Base-by-base conservation (phyloP, 2,113 vertebrate species). In the Rostratula benghalensis region DNA sequence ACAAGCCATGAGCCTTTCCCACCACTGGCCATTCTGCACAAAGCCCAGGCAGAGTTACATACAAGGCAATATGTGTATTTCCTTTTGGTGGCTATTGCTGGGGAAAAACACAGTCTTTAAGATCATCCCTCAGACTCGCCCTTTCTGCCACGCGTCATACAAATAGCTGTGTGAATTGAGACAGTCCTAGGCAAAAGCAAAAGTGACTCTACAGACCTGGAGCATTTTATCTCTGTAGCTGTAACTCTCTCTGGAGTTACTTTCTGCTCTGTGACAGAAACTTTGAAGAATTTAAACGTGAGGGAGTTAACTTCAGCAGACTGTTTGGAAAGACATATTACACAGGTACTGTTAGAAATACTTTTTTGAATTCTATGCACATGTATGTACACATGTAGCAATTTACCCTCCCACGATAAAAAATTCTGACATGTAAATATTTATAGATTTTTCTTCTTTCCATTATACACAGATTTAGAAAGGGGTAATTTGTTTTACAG, bases 1-100 rank as follows among this genome's bases (percentile, higher is more conserved):
- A 65, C 7, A 9, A 81, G 8, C 7, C 2, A 0, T 0, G 2
- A 2, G 1, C 9, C 5, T 61, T 75, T 87, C 10, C 18, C 28
- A 28, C 13, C 6, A 69, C 60, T 48, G 11, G 4, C 79, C 25
- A 20, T 60, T 71, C 59, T 82, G 21, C 46, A 23, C 23, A 30
- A 83, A 75, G 31, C 13, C 22, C 1, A 4, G 48, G 46, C 43
- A 92, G 50, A 65, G 9, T 10, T 9, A 28, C 1, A 2, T 9
- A 25, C 4, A 25, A 31, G 23, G 13, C 19, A 60, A 46, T 7
- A 23, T 1, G 7, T 56, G 39, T 13, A 8, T 7, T 30, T 71
- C n/a, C 22, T 78, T 89, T 75, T 41, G 16, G 27, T 67, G 10
- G 5, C 24, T 75, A 11, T 1, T 39, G 61, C 31, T 10, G 11